Evolutionary conservation across 2,888 invertebrate genomes (phyloP).

Genomic region (Hyles lineata): DNA sequence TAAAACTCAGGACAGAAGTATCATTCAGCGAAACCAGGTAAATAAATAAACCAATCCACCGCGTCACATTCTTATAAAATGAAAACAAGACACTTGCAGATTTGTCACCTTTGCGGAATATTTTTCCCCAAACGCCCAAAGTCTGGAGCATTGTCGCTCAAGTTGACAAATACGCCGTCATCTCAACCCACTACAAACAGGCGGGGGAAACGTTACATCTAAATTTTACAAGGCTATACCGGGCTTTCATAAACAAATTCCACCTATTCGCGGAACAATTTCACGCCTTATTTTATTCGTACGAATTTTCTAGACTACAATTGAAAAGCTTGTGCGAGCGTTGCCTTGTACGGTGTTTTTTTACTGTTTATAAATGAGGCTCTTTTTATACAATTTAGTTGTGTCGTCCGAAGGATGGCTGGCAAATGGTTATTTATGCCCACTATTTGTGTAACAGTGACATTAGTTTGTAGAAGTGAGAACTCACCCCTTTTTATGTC

Average conservation of each 20-base stretch:
- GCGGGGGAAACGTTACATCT: slow-evolving; percentile 63
- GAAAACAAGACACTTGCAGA: slow-evolving; percentile 30
- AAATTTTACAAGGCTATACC: slow-evolving; percentile 66
- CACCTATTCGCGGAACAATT: slow-evolving; percentile 75
- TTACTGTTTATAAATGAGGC: slow-evolving; percentile 71
- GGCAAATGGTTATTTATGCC: not conserved
- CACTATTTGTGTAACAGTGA: not conserved
- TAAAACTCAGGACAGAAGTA: not conserved
- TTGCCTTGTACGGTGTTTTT: slow-evolving; percentile 49
- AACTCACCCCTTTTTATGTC: not conserved
- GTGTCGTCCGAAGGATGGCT: not conserved
- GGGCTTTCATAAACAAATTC: slow-evolving; percentile 77
- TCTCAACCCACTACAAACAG: slow-evolving; percentile 55
- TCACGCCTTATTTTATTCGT: slow-evolving; percentile 80
- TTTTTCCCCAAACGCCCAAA: slow-evolving; percentile 40
- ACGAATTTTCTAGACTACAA: slow-evolving; percentile 72
- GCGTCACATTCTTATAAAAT: slow-evolving; percentile 22
- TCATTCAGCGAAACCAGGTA: not conserved
- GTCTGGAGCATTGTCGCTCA: slow-evolving; percentile 52
- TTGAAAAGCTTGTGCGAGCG: slow-evolving; percentile 69
- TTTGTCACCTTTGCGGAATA: slow-evolving; percentile 34
- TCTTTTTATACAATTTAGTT: slow-evolving; percentile 67
- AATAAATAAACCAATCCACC: slow-evolving; percentile 17
- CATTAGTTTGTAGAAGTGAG: not conserved
- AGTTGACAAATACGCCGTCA: slow-evolving; percentile 63